Evolutionary conservation across 2,888 invertebrate genomes (phyloP).

Genomic region (Heliothis peltigera): DNA sequence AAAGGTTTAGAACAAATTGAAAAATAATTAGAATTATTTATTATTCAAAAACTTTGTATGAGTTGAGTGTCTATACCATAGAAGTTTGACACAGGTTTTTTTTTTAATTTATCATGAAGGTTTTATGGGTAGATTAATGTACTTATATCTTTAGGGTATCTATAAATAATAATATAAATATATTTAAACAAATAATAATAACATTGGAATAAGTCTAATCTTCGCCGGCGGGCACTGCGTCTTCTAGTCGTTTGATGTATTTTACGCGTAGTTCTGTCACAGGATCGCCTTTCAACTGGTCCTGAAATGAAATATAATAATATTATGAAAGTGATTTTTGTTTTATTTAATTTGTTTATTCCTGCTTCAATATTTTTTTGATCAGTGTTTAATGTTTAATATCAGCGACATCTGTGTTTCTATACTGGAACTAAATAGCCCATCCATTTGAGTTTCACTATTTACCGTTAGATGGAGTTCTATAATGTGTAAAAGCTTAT

Average conservation of each 20-base stretch:
- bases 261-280: constrained; percentile 98
- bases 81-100: neutral
- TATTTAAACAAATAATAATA: neutral
- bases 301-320: constrained; percentile 88
- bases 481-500: too few species aligned
- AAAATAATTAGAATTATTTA: too few species aligned
- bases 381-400: neutral
- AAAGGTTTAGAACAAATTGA: too few species aligned
- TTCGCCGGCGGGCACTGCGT: constrained; percentile 99
- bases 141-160: neutral
- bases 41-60: neutral
- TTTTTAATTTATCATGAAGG: neutral
- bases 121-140: neutral
- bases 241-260: constrained; percentile 98
- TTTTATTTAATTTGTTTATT: neutral
- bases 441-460: neutral
- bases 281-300: constrained; percentile 98
- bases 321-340: neutral
- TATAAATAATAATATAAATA: neutral
- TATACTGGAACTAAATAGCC: neutral
- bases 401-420: constrained; percentile 34
- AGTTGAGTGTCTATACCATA: too few species aligned
- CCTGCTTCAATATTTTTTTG: too few species aligned
- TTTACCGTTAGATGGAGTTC: constrained; percentile 24
- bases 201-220: constrained; percentile 91